Base-by-base conservation (phyloP, 2,888 invertebrate species). In the Papilio protenor region DNA sequence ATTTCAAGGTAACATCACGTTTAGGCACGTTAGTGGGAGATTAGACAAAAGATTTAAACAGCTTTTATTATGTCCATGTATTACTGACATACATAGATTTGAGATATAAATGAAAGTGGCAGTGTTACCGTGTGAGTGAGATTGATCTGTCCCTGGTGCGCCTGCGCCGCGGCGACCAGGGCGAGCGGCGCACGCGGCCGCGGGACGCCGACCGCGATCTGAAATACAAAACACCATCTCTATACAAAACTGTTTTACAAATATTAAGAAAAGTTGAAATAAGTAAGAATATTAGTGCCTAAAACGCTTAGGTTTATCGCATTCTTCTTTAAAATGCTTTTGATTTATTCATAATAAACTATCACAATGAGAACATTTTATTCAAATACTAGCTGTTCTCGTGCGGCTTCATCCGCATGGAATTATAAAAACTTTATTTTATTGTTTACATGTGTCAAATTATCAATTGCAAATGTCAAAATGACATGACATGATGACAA, bases 191-290 rank as follows among this genome's bases (percentile, higher is more conserved):
- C 88, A 91, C 88, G 85, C 86, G 96, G 84, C 89, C 96, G 91
- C 89, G 96, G 47, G 96, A 96, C 81, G 96, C 90, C 23, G 96
- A 96, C 80, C 96, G 95, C 81, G 96, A 96, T 88, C 96, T 96
- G 91, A 49, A 90, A 90, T 61, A 27, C 83, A 83, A 70, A 73
- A 74, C 59, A 49, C 76, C 73, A 76, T 27, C 23, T 45, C 27
- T 21, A 21, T 52, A 52, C 18, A 27, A 49, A 52, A 16, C 27
- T 23, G 10, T 64, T 14, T 27, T 45, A 49, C 12, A 27, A 52
- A 52, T 52, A 16, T 18, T 40, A 40, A 40, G 5, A 40, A 40
- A 8, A 40, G 33, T 6, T 33, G 2, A 33, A 5, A 33, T 33
- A 33, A 33, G 33, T 33, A 0, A 4, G 2, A 5, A 33, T 5